These are phyloP conservation scores for Embidobia sp. DNA, from an alignment of 2,888 invertebrate genomes.

Conservation along the genomic window DNA sequence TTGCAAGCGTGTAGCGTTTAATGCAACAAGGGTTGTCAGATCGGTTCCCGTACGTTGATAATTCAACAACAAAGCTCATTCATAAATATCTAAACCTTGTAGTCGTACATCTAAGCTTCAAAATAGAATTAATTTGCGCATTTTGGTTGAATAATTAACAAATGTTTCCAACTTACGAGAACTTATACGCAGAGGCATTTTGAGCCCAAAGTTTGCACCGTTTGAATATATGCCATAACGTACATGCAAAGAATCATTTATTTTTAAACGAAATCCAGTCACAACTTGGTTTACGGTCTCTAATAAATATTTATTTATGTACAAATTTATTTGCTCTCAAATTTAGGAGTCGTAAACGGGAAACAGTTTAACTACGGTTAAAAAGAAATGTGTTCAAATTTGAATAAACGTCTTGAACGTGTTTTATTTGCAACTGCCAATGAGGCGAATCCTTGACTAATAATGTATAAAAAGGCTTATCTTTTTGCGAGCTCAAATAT, in stretches of 20 bases:
- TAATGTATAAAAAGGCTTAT: no score
- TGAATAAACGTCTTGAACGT: no score
- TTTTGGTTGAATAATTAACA: constrained; percentile 49
- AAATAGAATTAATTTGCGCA: constrained; percentile 54
- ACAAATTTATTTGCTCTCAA: no score
- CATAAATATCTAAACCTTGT: constrained; percentile 55
- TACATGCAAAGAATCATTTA: not conserved
- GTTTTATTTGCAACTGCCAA: no score
- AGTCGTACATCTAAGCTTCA: constrained; percentile 44
- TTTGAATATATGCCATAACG: not conserved
- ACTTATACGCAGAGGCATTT: constrained; percentile 14
- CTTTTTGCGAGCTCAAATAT: no score
- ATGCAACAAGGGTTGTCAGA: constrained; percentile 65
- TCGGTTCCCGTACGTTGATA: constrained; percentile 57
- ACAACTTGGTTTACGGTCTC: not conserved
- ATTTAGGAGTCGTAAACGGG: no score
- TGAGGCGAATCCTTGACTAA: no score
- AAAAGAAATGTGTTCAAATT: no score
- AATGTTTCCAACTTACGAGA: constrained; percentile 13
- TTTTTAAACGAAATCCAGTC: not conserved
- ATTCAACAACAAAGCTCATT: constrained; percentile 64
- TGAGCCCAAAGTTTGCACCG: not conserved
- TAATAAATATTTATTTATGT: no score
- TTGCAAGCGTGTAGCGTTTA: constrained; percentile 58
- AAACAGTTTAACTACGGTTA: no score